A percentile compares a stretch with the other conserved stretches of the same genome.
phyloP scores from a whole-genome alignment of 2,888 invertebrate genomes.

The Ophion slaviceki region DNA sequence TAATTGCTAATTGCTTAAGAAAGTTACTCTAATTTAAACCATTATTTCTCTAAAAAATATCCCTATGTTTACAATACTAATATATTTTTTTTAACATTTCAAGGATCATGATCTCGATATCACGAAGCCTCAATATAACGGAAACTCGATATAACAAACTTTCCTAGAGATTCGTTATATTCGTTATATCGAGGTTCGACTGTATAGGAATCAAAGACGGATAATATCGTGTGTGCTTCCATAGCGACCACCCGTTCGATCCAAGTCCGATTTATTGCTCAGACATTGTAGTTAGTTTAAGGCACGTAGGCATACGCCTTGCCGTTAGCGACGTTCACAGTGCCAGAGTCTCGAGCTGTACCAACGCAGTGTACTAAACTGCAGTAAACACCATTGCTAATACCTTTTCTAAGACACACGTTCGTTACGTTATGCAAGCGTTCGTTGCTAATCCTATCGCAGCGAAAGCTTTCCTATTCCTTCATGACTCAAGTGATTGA shows the following conservation, averaged over 20 bases:
- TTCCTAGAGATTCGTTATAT: no score
- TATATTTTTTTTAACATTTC: no score
- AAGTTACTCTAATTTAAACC: no score
- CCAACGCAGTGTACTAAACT: neutral
- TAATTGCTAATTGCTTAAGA: no score
- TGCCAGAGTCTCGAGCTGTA: neutral
- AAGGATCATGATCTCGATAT: no score
- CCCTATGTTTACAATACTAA: no score
- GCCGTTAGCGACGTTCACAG: neutral
- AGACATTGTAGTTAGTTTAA: constrained; percentile 10
- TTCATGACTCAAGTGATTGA: neutral
- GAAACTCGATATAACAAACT: no score
- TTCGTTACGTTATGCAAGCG: constrained; percentile 4
- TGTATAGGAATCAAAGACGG: constrained; percentile 51
- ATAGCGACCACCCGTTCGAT: constrained; percentile 8
- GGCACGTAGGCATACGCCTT: constrained; percentile 27
- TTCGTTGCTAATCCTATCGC: neutral
- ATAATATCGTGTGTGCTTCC: neutral
- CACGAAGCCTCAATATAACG: no score
- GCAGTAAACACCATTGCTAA: neutral
- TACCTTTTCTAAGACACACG: neutral
- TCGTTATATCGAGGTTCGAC: no score
- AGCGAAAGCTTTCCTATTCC: constrained; percentile 17
- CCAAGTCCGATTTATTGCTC: neutral
- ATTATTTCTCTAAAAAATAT: no score